Conservation (phyloP, 2,113 vertebrate genomes). For the Urocynchramus pylzowi region DNA sequence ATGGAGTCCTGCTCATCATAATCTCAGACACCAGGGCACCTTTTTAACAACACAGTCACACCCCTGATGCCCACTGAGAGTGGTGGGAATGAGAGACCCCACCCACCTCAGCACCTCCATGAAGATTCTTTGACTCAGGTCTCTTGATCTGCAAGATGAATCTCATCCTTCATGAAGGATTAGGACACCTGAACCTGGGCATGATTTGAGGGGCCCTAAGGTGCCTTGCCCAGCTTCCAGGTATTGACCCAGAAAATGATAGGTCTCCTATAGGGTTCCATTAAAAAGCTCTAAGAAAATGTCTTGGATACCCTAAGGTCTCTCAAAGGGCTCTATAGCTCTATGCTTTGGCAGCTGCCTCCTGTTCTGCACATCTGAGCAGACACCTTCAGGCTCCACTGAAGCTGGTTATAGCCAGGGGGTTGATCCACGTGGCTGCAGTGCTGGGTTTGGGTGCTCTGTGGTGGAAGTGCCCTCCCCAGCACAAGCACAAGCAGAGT, state of each 20-base stretch:
- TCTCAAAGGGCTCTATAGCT: background rate
- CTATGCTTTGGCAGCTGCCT: background rate
- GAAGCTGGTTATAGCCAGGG: background rate
- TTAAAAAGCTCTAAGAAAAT: background rate
- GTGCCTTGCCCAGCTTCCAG: background rate
- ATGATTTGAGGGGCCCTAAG: background rate
- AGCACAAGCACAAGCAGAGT: background rate
- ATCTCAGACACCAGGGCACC: no score
- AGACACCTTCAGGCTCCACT: background rate
- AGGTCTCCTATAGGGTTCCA: background rate
- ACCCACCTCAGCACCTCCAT: background rate
- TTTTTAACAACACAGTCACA: no score
- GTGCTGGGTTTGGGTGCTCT: background rate
- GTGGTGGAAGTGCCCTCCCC: background rate
- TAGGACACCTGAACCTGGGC: background rate
- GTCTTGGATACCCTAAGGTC: background rate
- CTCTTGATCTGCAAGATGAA: background rate
- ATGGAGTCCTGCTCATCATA: no score
- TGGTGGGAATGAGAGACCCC: background rate
- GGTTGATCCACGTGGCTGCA: rapidly evolving
- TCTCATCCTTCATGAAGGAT: background rate
- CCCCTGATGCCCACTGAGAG: background rate
- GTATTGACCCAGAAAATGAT: background rate
- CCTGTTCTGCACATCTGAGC: background rate
- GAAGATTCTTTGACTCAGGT: background rate